A percentile compares a stretch with the other conserved stretches of the same genome.
phyloP scores from a whole-genome alignment of 2,797 vertebrate species.

The Fistularia commersonii region DNA sequence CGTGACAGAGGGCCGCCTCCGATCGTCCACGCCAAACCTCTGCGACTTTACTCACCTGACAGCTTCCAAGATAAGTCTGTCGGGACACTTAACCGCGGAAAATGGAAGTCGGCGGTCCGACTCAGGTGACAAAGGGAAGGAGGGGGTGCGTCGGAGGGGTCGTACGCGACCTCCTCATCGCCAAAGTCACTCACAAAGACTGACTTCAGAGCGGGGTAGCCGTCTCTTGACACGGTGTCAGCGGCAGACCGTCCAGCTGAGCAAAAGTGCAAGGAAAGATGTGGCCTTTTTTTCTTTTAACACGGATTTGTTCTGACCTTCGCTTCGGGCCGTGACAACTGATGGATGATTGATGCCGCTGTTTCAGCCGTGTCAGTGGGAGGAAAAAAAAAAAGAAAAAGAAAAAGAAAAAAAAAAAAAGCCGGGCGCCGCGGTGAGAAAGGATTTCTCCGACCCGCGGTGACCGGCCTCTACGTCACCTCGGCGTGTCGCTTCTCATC shows the following conservation, averaged over 20 bases:
- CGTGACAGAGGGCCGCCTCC: slow-evolving; percentile 68
- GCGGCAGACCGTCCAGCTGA: slow-evolving; percentile 65
- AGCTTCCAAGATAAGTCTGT: slow-evolving; percentile 72
- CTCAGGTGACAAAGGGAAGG: slow-evolving; percentile 70
- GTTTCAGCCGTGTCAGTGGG: slow-evolving; percentile 63
- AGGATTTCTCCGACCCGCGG: slow-evolving; percentile 51
- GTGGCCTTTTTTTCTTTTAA: slow-evolving; percentile 75
- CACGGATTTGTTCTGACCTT: slow-evolving; percentile 72
- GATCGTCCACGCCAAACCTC: slow-evolving; percentile 66
- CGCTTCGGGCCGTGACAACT: slow-evolving; percentile 71
- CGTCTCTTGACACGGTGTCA: slow-evolving; percentile 70
- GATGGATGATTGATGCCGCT: slow-evolving; percentile 76
- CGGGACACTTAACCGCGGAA: slow-evolving; percentile 63
- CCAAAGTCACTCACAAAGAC: slow-evolving; percentile 63
- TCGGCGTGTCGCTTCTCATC: slow-evolving; percentile 20
- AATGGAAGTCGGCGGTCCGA: slow-evolving; percentile 66
- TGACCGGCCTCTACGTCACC: slow-evolving; percentile 40
- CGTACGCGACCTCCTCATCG: slow-evolving; percentile 59
- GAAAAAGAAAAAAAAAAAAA: too few relatives aligned
- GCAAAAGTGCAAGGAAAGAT: slow-evolving; percentile 65
- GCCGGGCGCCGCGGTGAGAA: slow-evolving; percentile 47
- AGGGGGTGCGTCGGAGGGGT: slow-evolving; percentile 53
- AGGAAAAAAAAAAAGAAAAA: too few relatives aligned
- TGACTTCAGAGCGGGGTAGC: slow-evolving; percentile 54
- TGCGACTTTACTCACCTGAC: slow-evolving; percentile 72